Conservation (phyloP, 2,888 invertebrate species). For the Tetragonisca angustula region DNA sequence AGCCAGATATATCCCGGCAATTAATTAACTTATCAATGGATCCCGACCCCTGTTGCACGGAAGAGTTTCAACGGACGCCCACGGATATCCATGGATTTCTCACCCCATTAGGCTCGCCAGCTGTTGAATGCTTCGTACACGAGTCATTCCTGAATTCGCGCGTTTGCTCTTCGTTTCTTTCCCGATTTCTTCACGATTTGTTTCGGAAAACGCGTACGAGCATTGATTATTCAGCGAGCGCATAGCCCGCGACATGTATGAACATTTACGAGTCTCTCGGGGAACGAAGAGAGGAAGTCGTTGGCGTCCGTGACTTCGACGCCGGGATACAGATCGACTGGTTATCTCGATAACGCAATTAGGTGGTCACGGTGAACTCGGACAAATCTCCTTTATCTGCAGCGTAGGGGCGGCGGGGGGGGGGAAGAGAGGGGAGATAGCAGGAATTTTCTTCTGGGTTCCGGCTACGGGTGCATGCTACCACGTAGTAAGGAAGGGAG, state of each 20-base stretch:
- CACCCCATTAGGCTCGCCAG: not conserved
- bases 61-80: not conserved
- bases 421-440: slow-evolving; percentile 63
- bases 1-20: slow-evolving; percentile 32
- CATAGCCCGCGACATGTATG: slow-evolving; percentile 19
- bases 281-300: not conserved
- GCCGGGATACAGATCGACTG: slow-evolving; percentile 70
- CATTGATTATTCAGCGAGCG: slow-evolving; percentile 39
- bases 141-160: not conserved
- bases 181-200: not conserved
- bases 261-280: slow-evolving; percentile 28
- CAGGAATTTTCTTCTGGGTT: slow-evolving; percentile 75
- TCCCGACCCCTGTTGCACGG: not conserved
- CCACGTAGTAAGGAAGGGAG: slow-evolving; percentile 8
- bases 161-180: not conserved
- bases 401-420: not conserved
- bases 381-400: slow-evolving; percentile 82
- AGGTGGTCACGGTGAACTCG: slow-evolving; percentile 73
- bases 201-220: not conserved
- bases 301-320: slow-evolving; percentile 18
- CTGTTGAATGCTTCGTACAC: not conserved
- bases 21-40: slow-evolving; percentile 61
- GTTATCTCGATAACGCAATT: slow-evolving; percentile 82
- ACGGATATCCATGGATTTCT: not conserved
- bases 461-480: not conserved